Evolutionary conservation across 2,888 invertebrate species (phyloP).

Genomic region (Sisyra terminalis): DNA sequence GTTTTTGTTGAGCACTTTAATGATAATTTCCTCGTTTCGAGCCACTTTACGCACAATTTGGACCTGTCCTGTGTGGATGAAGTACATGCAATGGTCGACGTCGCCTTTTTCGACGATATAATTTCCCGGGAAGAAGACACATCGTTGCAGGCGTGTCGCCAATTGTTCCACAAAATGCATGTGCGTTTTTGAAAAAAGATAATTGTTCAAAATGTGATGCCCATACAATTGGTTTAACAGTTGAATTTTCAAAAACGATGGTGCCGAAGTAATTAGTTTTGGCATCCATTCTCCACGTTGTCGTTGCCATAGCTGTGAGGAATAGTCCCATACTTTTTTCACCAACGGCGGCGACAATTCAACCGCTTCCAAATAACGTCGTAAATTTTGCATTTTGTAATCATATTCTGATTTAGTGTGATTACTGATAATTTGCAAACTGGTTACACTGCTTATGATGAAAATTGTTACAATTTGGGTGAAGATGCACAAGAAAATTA

Average conservation of each 20-base stretch:
- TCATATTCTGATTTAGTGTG: slow-evolving; percentile 11
- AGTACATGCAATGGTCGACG: slow-evolving; percentile 34
- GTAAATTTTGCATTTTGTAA: slow-evolving; percentile 9
- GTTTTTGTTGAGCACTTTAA: background rate
- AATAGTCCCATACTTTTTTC: slow-evolving; percentile 36
- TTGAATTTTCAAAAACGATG: slow-evolving; percentile 19
- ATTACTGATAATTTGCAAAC: slow-evolving; percentile 13
- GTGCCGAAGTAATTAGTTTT: slow-evolving; percentile 13
- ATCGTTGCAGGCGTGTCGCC: slow-evolving; percentile 31
- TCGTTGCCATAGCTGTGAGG: slow-evolving; percentile 31
- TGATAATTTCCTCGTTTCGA: background rate
- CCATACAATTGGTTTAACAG: slow-evolving; percentile 33
- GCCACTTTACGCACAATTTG: slow-evolving; percentile 11
- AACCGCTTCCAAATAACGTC: slow-evolving; percentile 11
- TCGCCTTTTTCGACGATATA: slow-evolving; percentile 34
- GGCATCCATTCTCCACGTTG: slow-evolving; percentile 33
- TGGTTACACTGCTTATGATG: slow-evolving; percentile 10
- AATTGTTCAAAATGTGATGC: slow-evolving; percentile 29
- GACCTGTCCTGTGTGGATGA: slow-evolving; percentile 35
- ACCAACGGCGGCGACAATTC: slow-evolving; percentile 18
- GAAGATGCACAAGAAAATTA: background rate
- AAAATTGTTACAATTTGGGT: slow-evolving; percentile 2
- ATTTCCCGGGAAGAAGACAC: slow-evolving; percentile 33
- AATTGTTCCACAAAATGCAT: slow-evolving; percentile 33
- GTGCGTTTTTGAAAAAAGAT: slow-evolving; percentile 30